Evolutionary conservation across 2,113 vertebrate genomes (phyloP).

Genomic region (Trogon melanurus): DNA sequence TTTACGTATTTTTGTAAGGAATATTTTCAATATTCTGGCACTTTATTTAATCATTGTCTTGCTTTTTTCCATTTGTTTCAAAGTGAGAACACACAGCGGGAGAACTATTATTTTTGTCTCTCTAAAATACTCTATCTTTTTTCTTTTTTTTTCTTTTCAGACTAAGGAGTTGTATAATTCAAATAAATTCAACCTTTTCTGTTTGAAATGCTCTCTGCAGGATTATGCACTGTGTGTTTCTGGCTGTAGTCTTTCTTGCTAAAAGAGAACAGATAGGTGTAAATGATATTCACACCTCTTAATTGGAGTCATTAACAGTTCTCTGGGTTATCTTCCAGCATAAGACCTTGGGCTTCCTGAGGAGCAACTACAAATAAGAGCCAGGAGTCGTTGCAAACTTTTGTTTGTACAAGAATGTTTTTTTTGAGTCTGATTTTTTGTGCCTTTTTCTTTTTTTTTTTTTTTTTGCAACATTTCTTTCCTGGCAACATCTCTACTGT

Average conservation of each 20-base stretch:
- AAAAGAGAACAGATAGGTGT: constrained; percentile 58
- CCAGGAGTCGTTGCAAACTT: not conserved
- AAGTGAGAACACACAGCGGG: constrained; percentile 61
- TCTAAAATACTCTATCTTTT: constrained; percentile 32
- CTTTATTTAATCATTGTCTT: constrained; percentile 56
- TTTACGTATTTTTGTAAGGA: constrained; percentile 53
- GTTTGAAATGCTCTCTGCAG: constrained; percentile 48
- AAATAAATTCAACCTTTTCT: constrained; percentile 57
- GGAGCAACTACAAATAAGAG: constrained; percentile 2
- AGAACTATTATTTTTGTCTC: constrained; percentile 57
- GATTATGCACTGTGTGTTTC: constrained; percentile 29
- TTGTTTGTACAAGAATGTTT: not conserved
- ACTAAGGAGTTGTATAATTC: not conserved
- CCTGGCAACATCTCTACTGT: not conserved
- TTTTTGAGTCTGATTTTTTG: not conserved
- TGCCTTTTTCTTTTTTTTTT: not conserved
- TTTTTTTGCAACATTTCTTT: not conserved
- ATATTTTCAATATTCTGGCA: constrained; percentile 51
- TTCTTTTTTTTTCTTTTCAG: not conserved
- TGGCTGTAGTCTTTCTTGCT: constrained; percentile 51
- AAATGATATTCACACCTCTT: constrained; percentile 65
- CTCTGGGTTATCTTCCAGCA: constrained; percentile 40
- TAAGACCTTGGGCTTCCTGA: constrained; percentile 22
- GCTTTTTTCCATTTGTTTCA: constrained; percentile 61
- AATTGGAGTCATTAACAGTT: constrained; percentile 69